These are phyloP conservation scores for Oligia fasciuncula DNA, from an alignment of 2,888 invertebrate species.

Conservation along the genomic window DNA sequence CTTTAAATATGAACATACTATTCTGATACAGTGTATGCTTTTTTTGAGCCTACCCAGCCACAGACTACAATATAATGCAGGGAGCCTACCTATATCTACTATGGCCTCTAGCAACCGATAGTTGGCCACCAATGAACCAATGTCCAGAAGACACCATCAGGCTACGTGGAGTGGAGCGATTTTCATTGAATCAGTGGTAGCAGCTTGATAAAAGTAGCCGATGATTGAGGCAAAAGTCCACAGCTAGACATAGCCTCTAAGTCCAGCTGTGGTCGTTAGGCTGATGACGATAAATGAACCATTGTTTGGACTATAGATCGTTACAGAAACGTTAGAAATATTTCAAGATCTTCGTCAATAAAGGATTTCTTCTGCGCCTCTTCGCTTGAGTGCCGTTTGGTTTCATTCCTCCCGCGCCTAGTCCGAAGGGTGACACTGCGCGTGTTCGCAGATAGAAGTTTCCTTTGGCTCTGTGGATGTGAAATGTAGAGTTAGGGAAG, in stretches of 20 bases:
- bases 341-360: conserved; percentile 69
- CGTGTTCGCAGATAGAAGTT: conserved; percentile 83
- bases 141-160: neutral
- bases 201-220: neutral
- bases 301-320: neutral
- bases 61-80: too few relatives aligned
- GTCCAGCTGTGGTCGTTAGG: neutral
- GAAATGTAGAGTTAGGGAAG: neutral
- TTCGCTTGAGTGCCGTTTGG: conserved; percentile 68
- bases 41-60: neutral
- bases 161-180: neutral
- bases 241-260: neutral
- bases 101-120: neutral
- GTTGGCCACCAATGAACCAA: neutral
- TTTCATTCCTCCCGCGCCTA: conserved; percentile 74
- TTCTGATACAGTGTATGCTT: neutral
- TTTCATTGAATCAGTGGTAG: neutral
- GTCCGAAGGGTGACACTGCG: conserved; percentile 72
- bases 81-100: neutral
- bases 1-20: too few relatives aligned
- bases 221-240: neutral
- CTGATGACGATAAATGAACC: neutral
- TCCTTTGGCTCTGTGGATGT: conserved; percentile 78
- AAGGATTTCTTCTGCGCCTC: conserved; percentile 62
- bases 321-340: conserved; percentile 50